phyloP scores from a whole-genome alignment of 64 coral and sea anemone species.

The Pocillopora verrucosa region DNA sequence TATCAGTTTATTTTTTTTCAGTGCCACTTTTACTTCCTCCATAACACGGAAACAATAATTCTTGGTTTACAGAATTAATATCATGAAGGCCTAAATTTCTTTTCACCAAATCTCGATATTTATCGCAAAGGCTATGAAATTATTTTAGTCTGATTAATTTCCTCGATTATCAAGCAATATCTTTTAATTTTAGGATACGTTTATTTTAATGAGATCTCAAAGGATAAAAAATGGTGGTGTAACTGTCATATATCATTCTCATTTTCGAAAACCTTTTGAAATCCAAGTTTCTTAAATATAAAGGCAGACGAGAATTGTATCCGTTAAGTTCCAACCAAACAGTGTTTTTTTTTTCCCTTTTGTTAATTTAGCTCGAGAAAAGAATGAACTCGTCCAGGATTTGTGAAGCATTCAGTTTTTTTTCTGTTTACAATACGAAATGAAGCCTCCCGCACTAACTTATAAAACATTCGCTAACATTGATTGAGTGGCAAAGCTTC shows the following conservation, averaged over 20 bases:
- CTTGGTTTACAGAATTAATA: neutral
- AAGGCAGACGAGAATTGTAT: neutral
- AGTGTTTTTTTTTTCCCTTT: no score
- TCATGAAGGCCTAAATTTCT: neutral
- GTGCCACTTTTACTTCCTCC: neutral
- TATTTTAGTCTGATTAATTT: constrained; percentile 3
- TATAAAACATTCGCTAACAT: constrained; percentile 7
- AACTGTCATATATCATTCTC: neutral
- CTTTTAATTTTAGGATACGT: constrained; percentile 2
- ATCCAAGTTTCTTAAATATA: no score
- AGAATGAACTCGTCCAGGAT: neutral
- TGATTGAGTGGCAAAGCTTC: neutral
- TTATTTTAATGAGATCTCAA: neutral
- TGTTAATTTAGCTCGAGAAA: no score
- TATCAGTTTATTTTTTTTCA: neutral
- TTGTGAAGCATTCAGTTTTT: neutral
- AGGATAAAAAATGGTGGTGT: neutral
- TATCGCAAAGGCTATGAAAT: neutral
- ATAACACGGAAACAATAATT: neutral
- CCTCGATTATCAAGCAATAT: neutral
- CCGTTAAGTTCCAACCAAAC: neutral
- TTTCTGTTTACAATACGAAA: neutral
- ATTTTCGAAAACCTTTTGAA: neutral
- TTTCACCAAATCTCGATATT: neutral
- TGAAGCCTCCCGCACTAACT: neutral